A percentile compares a stretch with the other conserved stretches of the same genome.
Evolutionary conservation across 2,113 vertebrate species (phyloP).

Genomic region (Rattus rattus): DNA sequence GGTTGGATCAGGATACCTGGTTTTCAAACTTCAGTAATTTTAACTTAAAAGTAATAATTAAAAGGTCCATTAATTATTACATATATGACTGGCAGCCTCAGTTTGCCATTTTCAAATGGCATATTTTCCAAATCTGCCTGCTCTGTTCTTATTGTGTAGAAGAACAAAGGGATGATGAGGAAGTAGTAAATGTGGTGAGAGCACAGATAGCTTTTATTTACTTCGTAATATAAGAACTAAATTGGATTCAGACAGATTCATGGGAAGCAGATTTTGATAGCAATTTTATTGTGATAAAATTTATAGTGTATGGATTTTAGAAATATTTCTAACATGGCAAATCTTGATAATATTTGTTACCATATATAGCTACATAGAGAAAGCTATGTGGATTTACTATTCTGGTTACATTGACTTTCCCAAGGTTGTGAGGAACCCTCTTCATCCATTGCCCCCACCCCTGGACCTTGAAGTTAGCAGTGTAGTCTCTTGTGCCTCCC

Average conservation of each 20-base stretch:
- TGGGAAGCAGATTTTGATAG: neutral
- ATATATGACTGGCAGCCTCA: neutral
- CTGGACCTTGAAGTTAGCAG: too few relatives aligned
- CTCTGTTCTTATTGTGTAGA: neutral
- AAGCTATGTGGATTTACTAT: neutral
- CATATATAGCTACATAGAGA: neutral
- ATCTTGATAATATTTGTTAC: neutral
- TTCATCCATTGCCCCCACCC: fast-evolving
- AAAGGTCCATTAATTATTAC: neutral
- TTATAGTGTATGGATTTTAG: neutral
- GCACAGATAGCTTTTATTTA: neutral
- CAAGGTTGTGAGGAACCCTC: neutral
- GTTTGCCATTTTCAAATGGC: neutral
- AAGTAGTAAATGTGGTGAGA: neutral
- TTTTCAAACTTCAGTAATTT: neutral
- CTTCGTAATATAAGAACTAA: slow-evolving; percentile 30
- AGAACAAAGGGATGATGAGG: neutral
- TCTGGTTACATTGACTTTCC: neutral
- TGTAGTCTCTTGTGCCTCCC: neutral
- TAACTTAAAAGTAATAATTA: neutral
- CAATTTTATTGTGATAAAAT: neutral
- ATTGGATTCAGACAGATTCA: slow-evolving; percentile 8
- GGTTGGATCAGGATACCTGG: neutral
- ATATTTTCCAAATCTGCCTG: neutral
- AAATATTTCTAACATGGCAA: neutral